Percentiles rank a stretch among this genome's conserved stretches.
Conservation (phyloP, 2,888 invertebrate genomes). For the Psylliodes chrysocephalus region DNA sequence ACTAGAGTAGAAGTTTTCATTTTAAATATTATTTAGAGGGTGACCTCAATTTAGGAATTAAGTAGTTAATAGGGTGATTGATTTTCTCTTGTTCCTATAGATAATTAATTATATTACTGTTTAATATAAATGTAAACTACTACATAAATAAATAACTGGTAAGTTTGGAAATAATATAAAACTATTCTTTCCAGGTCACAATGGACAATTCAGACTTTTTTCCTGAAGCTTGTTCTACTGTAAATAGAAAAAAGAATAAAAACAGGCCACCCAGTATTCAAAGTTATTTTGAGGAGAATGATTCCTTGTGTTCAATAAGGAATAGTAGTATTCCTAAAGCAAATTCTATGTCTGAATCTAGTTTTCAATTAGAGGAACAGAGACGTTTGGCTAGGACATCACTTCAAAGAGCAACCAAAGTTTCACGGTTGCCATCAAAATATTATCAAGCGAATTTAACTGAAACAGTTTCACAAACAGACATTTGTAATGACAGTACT, state of each 20-base stretch:
- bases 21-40: no score
- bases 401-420: constrained; percentile 48
- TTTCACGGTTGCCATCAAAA: constrained; percentile 53
- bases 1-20: no score
- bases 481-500: constrained; percentile 50
- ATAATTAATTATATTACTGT: no score
- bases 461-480: constrained; percentile 29
- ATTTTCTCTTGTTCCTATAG: no score
- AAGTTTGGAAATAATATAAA: no score
- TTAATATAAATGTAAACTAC: no score
- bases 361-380: constrained; percentile 45
- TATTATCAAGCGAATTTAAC: constrained; percentile 48
- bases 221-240: constrained; percentile 64
- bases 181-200: constrained; percentile 10
- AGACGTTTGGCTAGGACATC: constrained; percentile 49
- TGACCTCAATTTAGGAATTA: no score
- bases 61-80: no score
- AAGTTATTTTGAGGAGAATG: constrained; percentile 31
- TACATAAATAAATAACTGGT: no score
- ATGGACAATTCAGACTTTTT: constrained; percentile 25
- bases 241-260: constrained; percentile 53
- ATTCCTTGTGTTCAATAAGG: constrained; percentile 32
- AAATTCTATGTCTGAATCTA: constrained; percentile 11
- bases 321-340: constrained; percentile 31
- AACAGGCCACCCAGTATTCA: constrained; percentile 20